Evolutionary conservation across 2,113 vertebrate species (phyloP), one percentile per base, ranked within the genome.

Genomic region (Struthio camelus): DNA sequence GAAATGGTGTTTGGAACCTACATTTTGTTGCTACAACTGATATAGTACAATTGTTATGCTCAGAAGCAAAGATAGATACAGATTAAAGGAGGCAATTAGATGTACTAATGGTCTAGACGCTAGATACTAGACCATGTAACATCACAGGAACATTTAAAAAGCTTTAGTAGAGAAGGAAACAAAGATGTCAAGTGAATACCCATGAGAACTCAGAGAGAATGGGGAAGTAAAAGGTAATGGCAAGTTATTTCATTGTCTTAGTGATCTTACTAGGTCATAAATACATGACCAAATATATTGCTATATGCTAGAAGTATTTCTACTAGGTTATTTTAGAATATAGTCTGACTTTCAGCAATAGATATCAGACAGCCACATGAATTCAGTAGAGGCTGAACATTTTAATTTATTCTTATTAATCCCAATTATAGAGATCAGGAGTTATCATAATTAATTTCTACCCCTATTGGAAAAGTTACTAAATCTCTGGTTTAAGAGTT

Each of bases 1-100:
- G 92, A 95, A 96, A 84, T 54, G 70, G 69, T 87, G 36, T 56
- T 91, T 82, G 81, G 77, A 96, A 97, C 78, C 94, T 93, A 80
- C 54, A 50, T 89, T 91, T 85, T 79, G 59, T 80, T 72, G 54
- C 61, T 92, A 3, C 3, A 9, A 92, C 86, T 96, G 94, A 85
- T 75, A n/a, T 79, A 69, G 58, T 46, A 80, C 75, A 91, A 87
- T 58, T 92, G 54, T 30, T 89, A 32, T 66, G 66, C 79, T 94
- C 27, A 87, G 82, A 62, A 7, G 1, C 44, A 48, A 80, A 77
- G 61, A 46, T 44, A 82, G 65, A 84, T 90, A 65, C 19, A 38
- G 56, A 79, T 84, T 97, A 94, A 95, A 95, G 87, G 32, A 91
- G 85, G 51, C 70, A 96, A 78, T 92, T 87, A 65, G 27, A 34